phyloP scores from a whole-genome alignment of 2,888 invertebrate species.

The Drosophila pullipes region DNA sequence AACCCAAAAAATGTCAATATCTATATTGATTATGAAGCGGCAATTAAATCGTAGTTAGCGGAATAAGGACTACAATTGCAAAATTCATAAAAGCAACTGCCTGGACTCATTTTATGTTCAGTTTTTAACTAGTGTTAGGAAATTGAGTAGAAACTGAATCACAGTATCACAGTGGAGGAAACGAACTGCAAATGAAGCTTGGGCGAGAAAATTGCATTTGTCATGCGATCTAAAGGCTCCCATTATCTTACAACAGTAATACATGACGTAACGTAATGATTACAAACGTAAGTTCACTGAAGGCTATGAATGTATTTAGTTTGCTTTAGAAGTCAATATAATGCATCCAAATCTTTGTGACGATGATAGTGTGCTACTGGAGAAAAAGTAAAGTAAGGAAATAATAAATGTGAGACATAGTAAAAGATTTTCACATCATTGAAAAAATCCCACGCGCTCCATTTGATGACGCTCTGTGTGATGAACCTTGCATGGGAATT shows the following conservation, averaged over 20 bases:
- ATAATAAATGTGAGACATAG: no score
- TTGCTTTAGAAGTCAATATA: no score
- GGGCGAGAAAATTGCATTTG: neutral
- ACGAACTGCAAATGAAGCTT: neutral
- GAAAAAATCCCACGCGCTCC: neutral
- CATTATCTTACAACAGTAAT: no score
- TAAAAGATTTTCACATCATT: neutral
- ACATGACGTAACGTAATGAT: no score
- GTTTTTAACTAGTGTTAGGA: neutral
- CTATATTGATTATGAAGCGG: no score
- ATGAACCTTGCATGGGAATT: neutral
- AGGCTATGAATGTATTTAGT: no score
- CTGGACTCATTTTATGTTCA: neutral
- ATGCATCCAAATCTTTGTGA: no score
- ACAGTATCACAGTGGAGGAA: neutral
- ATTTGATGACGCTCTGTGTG: neutral
- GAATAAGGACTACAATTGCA: neutral
- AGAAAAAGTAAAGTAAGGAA: no score
- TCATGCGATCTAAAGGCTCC: neutral
- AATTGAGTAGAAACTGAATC: neutral
- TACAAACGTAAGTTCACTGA: no score
- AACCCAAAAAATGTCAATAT: no score
- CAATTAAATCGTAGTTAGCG: neutral
- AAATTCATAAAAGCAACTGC: neutral
- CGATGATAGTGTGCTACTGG: no score